These are phyloP conservation scores for Phyto melanocephala DNA, from an alignment of 2,888 invertebrate species.

Conservation along the genomic window DNA sequence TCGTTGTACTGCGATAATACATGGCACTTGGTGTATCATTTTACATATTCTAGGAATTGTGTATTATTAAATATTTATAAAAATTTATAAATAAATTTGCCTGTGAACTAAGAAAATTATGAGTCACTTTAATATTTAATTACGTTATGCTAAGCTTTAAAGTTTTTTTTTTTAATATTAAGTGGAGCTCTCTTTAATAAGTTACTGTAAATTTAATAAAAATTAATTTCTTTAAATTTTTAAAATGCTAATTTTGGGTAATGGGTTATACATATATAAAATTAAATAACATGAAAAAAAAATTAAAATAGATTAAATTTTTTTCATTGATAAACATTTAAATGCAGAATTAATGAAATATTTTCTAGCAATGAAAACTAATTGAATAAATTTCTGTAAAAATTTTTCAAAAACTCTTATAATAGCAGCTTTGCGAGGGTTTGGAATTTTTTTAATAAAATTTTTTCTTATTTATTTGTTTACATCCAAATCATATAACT, in stretches of 20 bases:
- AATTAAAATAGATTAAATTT: too few species aligned
- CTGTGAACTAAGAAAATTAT: not conserved
- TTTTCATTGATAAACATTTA: too few species aligned
- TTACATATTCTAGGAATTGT: conserved; percentile 35
- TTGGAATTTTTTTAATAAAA: too few species aligned
- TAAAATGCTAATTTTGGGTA: not conserved
- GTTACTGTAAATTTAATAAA: not conserved
- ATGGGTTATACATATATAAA: not conserved
- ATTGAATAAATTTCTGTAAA: too few species aligned
- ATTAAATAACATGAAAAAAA: too few species aligned
- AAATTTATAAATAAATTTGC: conserved; percentile 33
- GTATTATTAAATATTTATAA: conserved; percentile 37
- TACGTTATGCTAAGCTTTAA: not conserved
- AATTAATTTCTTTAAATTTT: not conserved
- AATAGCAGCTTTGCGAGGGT: too few species aligned
- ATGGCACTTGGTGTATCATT: not conserved
- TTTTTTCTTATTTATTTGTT: too few species aligned
- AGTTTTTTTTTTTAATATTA: not conserved
- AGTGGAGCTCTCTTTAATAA: not conserved
- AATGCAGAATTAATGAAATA: too few species aligned
- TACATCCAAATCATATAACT: too few species aligned
- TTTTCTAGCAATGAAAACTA: too few species aligned
- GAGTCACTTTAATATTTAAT: conserved; percentile 35
- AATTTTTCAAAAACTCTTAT: too few species aligned
- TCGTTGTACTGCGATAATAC: conserved; percentile 40